These are phyloP conservation scores for Rhyacichthys aspro DNA, from an alignment of 2,797 vertebrate genomes.

Conservation along the genomic window DNA sequence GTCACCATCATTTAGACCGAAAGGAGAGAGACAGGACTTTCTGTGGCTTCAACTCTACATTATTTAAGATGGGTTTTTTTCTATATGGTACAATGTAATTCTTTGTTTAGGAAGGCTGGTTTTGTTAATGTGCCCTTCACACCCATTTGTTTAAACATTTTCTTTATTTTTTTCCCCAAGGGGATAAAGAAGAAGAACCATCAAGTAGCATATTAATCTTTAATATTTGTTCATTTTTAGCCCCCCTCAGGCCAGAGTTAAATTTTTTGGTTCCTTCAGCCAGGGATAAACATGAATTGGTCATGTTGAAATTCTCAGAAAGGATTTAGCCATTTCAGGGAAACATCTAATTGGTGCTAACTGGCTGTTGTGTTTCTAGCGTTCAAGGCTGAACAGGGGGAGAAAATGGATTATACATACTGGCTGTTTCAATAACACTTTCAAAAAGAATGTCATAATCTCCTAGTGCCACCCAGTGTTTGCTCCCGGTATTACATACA, in stretches of 20 bases:
- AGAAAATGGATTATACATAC: neutral
- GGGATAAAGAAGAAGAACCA: conserved; percentile 63
- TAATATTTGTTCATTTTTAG: conserved; percentile 64
- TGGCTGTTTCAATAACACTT: neutral
- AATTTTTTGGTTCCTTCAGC: conserved; percentile 14
- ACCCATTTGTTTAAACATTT: conserved; percentile 58
- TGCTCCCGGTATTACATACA: neutral
- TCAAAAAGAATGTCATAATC: neutral
- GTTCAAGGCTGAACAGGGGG: neutral
- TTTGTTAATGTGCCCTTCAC: conserved; percentile 44
- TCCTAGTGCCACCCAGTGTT: conserved; percentile 63
- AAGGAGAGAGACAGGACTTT: conserved; percentile 12
- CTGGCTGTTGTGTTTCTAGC: neutral
- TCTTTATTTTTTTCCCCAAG: conserved; percentile 56
- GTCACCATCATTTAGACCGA: conserved; percentile 23
- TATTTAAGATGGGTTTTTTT: conserved; percentile 64
- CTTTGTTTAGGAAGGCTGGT: conserved; percentile 33
- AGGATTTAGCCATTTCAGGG: neutral
- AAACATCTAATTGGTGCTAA: neutral
- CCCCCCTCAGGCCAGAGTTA: conserved; percentile 39
- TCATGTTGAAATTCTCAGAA: neutral
- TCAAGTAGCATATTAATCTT: conserved; percentile 70
- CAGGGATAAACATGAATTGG: neutral
- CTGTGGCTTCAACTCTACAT: conserved; percentile 35
- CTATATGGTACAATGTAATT: conserved; percentile 35